A percentile compares a stretch with the other conserved stretches of the same genome.
These are phyloP conservation scores for Cancer borealis DNA, from an alignment of 2,888 invertebrate species.

Conservation along the genomic window DNA sequence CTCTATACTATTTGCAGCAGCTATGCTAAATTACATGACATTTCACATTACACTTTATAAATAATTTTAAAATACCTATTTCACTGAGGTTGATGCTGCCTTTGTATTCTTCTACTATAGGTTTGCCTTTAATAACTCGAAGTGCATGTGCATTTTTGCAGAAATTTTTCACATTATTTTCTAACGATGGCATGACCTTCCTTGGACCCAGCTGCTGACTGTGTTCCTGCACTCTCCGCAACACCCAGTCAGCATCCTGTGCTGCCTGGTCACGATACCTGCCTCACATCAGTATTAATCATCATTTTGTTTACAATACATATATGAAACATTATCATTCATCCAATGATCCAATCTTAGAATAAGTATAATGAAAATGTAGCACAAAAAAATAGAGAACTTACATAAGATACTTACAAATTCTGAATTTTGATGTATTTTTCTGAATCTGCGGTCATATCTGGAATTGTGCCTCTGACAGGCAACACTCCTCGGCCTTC, in stretches of 20 bases:
- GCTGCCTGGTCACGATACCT: slow-evolving; percentile 90
- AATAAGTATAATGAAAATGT: neutral
- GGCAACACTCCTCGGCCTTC: slow-evolving; percentile 90
- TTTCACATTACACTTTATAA: neutral
- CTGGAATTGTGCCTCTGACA: slow-evolving; percentile 92
- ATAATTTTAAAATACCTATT: slow-evolving; percentile 62
- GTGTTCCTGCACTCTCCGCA: slow-evolving; percentile 89
- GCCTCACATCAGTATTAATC: slow-evolving; percentile 39
- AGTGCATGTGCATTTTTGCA: slow-evolving; percentile 93
- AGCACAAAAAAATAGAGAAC: neutral
- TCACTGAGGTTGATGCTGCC: slow-evolving; percentile 74
- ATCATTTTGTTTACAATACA: neutral
- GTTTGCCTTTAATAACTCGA: slow-evolving; percentile 87
- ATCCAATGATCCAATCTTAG: neutral
- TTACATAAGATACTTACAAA: slow-evolving; percentile 82
- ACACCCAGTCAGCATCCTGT: slow-evolving; percentile 89
- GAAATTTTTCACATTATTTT: slow-evolving; percentile 90
- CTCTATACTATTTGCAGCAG: neutral
- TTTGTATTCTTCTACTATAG: slow-evolving; percentile 86
- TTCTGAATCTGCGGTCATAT: slow-evolving; percentile 97
- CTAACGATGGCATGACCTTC: slow-evolving; percentile 84
- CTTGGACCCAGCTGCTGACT: slow-evolving; percentile 88
- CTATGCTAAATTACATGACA: neutral
- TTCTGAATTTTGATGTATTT: slow-evolving; percentile 94
- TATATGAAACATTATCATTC: neutral